Evolutionary conservation across 2,888 invertebrate species (phyloP).

Genomic region (Caenorhabditis imperialis): DNA sequence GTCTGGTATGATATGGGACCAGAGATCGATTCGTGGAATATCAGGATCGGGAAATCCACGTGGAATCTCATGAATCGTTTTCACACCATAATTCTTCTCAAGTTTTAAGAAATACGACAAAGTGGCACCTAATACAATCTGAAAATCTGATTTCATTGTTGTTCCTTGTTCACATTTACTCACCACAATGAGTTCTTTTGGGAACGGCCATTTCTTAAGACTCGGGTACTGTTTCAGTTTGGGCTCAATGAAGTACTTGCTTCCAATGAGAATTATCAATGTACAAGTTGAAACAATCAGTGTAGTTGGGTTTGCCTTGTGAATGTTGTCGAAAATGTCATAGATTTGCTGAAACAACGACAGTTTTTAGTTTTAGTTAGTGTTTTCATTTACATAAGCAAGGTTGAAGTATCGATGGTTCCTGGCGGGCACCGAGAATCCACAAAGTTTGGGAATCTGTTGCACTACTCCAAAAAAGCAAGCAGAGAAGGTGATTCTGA

Average conservation of each 20-base stretch:
- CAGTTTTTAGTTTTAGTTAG: neutral
- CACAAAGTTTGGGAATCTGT: conserved; percentile 45
- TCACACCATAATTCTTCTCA: conserved; percentile 76
- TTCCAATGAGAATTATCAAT: conserved; percentile 29
- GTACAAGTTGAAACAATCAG: conserved; percentile 39
- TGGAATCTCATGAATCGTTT: conserved; percentile 79
- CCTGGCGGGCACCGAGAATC: conserved; percentile 31
- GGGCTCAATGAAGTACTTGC: conserved; percentile 51
- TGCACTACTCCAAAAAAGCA: conserved; percentile 40
- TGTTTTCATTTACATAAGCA: conserved; percentile 43
- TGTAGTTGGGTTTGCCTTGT: conserved; percentile 53
- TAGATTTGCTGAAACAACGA: conserved; percentile 35
- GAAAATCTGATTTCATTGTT: too few relatives aligned
- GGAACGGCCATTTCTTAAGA: conserved; percentile 60
- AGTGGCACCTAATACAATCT: conserved; percentile 77
- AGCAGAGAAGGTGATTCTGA: conserved; percentile 44
- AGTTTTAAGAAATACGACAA: conserved; percentile 78
- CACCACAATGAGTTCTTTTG: conserved; percentile 68
- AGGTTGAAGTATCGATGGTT: conserved; percentile 40
- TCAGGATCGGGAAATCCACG: conserved; percentile 75
- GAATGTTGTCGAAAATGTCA: conserved; percentile 44
- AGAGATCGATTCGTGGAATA: conserved; percentile 71
- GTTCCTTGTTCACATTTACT: too few relatives aligned
- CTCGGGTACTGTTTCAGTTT: conserved; percentile 12
- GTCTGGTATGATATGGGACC: conserved; percentile 80